These are phyloP conservation scores for Ochropleura leucogaster DNA, from an alignment of 2,888 invertebrate genomes.

Conservation along the genomic window DNA sequence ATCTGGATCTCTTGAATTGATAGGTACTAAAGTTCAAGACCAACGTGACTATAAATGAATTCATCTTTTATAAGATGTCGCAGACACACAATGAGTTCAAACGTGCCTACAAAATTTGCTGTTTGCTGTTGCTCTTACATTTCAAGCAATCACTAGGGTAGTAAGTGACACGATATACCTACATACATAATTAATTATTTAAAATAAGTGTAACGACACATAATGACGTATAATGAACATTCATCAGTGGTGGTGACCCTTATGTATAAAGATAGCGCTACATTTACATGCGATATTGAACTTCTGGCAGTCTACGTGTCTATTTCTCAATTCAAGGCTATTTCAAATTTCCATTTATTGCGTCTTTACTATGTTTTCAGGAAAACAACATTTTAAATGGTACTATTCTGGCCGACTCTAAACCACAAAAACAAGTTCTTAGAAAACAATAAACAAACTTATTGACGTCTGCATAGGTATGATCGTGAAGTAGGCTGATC, in stretches of 20 bases:
- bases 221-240: constrained; percentile 43
- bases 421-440: constrained; percentile 24
- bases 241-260: constrained; percentile 56
- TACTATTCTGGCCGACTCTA: neutral
- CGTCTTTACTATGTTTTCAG: constrained; percentile 55
- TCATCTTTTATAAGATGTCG: constrained; percentile 10
- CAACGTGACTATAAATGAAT: constrained; percentile 2
- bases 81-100: neutral
- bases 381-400: constrained; percentile 24
- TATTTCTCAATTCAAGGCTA: constrained; percentile 80
- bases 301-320: constrained; percentile 71
- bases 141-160: neutral
- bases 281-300: constrained; percentile 81
- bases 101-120: neutral
- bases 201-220: constrained; percentile 14
- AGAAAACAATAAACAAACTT: constrained; percentile 32
- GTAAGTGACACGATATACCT: neutral
- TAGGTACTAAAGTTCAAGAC: constrained; percentile 32
- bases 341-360: constrained; percentile 71
- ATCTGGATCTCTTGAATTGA: constrained; percentile 21
- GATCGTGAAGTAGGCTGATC: constrained; percentile 15
- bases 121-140: neutral
- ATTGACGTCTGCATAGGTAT: constrained; percentile 26
- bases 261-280: constrained; percentile 64
- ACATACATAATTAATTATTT: constrained; percentile 2